Percentiles rank a stretch among this genome's conserved stretches.
These are phyloP conservation scores for Pristionchus mayeri DNA, from an alignment of 2,888 invertebrate genomes.

Conservation along the genomic window DNA sequence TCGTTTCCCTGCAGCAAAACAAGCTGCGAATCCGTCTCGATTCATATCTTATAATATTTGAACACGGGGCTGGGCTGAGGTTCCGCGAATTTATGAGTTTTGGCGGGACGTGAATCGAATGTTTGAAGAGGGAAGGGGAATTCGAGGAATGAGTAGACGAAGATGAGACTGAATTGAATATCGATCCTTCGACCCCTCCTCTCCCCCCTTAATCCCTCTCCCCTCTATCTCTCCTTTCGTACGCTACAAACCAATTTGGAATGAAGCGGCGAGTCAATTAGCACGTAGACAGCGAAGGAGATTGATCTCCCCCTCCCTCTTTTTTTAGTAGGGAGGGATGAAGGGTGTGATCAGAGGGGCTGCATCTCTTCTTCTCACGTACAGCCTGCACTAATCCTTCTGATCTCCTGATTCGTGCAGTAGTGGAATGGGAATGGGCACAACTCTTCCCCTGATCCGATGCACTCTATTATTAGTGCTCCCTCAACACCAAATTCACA, in stretches of 20 bases:
- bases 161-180: not conserved
- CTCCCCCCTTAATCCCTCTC: not conserved
- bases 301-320: constrained; percentile 30
- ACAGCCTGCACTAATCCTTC: not conserved
- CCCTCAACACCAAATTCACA: not conserved
- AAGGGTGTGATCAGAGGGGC: too few relatives aligned
- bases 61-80: not conserved
- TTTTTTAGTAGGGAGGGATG: constrained; percentile 5
- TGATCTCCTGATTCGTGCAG: not conserved
- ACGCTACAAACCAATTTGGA: constrained; percentile 36
- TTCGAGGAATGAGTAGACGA: not conserved
- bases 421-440: not conserved
- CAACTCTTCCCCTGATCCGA: not conserved
- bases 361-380: not conserved
- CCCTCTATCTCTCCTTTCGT: not conserved
- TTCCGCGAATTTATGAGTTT: constrained; percentile 8
- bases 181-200: not conserved
- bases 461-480: not conserved
- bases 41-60: constrained; percentile 6
- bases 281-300: constrained; percentile 4
- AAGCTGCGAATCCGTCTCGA: not conserved
- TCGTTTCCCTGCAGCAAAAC: not conserved
- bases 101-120: not conserved
- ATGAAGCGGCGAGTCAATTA: constrained; percentile 14
- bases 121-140: not conserved